phyloP scores from a whole-genome alignment of 2,888 invertebrate genomes.

The Papilio protenor region DNA sequence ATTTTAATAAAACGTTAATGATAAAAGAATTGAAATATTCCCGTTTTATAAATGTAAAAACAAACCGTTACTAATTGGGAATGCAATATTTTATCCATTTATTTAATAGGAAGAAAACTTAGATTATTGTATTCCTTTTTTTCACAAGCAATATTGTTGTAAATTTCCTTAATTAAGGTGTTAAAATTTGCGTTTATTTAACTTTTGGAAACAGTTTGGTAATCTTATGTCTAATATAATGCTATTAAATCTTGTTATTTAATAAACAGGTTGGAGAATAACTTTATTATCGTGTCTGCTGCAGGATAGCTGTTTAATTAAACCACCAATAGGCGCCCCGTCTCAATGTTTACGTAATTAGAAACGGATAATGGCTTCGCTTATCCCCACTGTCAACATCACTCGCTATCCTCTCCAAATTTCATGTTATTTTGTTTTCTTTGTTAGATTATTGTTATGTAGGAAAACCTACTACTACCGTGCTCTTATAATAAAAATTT shows the following conservation, averaged over 20 bases:
- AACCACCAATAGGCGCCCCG: constrained; percentile 8
- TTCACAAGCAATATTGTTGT: neutral
- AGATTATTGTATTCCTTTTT: too few species aligned
- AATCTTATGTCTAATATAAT: neutral
- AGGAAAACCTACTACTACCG: neutral
- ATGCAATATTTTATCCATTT: neutral
- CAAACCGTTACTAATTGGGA: neutral
- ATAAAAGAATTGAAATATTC: constrained; percentile 8
- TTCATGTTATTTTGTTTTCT: constrained; percentile 4
- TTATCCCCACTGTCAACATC: constrained; percentile 22
- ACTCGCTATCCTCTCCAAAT: constrained; percentile 9
- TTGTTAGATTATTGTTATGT: neutral
- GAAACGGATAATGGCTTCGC: constrained; percentile 22
- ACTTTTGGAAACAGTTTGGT: neutral
- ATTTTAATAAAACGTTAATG: constrained; percentile 12
- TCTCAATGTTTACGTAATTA: constrained; percentile 25
- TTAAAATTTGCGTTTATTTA: neutral
- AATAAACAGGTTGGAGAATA: constrained; percentile 12
- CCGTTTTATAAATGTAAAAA: constrained; percentile 8
- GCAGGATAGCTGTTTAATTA: constrained; percentile 19
- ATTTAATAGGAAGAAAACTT: neutral
- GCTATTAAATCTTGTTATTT: neutral
- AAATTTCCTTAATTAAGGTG: neutral
- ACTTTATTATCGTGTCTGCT: constrained; percentile 2
- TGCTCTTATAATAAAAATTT: too few species aligned